Percentiles rank a stretch among this genome's conserved stretches.
Conservation (phyloP, 1,140 invertebrate species). For the Bemisia tabaci region DNA sequence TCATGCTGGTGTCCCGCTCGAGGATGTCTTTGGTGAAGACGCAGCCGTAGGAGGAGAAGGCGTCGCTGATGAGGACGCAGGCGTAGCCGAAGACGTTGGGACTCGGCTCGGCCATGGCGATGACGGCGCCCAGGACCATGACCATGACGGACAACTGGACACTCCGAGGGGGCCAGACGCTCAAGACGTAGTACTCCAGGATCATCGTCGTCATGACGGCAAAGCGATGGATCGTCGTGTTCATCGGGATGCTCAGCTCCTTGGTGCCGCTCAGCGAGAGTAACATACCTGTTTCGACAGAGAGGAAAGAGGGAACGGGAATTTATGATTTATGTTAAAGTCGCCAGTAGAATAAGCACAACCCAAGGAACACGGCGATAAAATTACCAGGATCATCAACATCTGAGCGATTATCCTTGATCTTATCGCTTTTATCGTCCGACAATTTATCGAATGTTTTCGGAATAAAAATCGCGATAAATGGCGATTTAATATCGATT, state of each 20-base stretch:
- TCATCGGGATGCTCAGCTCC: slow-evolving; percentile 93
- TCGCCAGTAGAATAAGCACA: too few species aligned
- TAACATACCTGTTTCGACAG: too few species aligned
- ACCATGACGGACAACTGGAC: slow-evolving; percentile 84
- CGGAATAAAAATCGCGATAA: too few species aligned
- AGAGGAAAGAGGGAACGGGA: too few species aligned
- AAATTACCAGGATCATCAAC: too few species aligned
- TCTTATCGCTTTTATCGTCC: too few species aligned
- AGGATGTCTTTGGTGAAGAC: slow-evolving; percentile 96
- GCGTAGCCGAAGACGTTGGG: slow-evolving; percentile 84
- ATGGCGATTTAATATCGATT: too few species aligned
- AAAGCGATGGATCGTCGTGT: slow-evolving; percentile 88
- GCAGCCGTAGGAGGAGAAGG: slow-evolving; percentile 92
- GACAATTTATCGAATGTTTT: too few species aligned
- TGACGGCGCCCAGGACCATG: slow-evolving; percentile 88
- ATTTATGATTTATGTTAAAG: too few species aligned
- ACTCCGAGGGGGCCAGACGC: slow-evolving; percentile 47
- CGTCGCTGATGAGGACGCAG: slow-evolving; percentile 74
- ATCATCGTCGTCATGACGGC: slow-evolving; percentile 99
- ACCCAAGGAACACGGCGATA: too few species aligned
- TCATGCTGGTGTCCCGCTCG: slow-evolving; percentile 77
- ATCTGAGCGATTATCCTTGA: too few species aligned
- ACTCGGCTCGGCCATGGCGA: slow-evolving; percentile 81
- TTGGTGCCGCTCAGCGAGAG: slow-evolving; percentile 96
- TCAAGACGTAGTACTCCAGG: slow-evolving; percentile 76